Conservation (phyloP, 2,797 vertebrate species). For the Taenioides sp. region DNA sequence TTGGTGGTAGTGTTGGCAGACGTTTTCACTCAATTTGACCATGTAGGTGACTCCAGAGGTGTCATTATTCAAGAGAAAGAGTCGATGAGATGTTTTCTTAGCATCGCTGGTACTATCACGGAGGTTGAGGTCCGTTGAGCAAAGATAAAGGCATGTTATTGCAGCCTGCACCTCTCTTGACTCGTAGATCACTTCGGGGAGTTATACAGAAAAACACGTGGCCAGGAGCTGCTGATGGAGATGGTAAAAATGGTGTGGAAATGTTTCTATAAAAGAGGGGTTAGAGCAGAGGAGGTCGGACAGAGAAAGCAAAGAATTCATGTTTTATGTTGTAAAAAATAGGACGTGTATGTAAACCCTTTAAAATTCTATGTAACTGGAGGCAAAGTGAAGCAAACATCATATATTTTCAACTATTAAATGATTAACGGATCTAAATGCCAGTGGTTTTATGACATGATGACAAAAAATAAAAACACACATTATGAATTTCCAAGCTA, state of each 20-base stretch:
- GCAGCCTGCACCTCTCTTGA: conserved; percentile 60
- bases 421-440: too few species aligned
- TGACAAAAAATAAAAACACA: too few species aligned
- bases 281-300: background rate
- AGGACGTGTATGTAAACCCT: background rate
- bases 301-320: background rate
- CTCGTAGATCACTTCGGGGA: conserved; percentile 54
- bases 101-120: conserved; percentile 64
- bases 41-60: conserved; percentile 50
- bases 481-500: too few species aligned
- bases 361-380: too few species aligned
- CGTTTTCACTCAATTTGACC: conserved; percentile 41
- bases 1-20: conserved; percentile 57
- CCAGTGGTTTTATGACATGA: too few species aligned
- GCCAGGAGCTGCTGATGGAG: conserved; percentile 21
- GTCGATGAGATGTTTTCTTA: conserved; percentile 62
- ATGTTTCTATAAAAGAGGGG: background rate
- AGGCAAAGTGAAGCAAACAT: too few species aligned
- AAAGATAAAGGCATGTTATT: conserved; percentile 69
- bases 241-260: conserved; percentile 5
- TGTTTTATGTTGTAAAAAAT: background rate
- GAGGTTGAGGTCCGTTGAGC: conserved; percentile 62
- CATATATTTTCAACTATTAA: too few species aligned
- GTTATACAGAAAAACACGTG: conserved; percentile 28
- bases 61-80: conserved; percentile 67